Evolutionary conservation across 1,140 invertebrate species (phyloP).

Genomic region (Grapholita molesta): DNA sequence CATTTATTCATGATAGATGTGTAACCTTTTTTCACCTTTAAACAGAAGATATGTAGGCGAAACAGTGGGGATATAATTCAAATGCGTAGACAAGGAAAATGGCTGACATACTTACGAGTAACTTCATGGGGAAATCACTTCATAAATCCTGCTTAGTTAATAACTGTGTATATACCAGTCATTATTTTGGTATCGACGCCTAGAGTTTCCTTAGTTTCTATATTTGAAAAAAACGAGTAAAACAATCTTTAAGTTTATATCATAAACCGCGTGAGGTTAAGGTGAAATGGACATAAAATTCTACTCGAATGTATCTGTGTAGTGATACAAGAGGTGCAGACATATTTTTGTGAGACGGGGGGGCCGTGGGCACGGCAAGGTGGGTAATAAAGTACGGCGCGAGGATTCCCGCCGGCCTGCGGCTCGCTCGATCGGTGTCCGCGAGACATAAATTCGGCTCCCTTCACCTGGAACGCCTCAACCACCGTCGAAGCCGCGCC

Average conservation of each 20-base stretch:
- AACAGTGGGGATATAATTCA: too few relatives aligned
- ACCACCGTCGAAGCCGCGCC: slow-evolving; percentile 41
- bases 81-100: too few relatives aligned
- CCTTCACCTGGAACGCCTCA: slow-evolving; percentile 53
- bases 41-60: too few relatives aligned
- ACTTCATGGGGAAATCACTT: too few relatives aligned
- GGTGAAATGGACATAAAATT: not conserved
- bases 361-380: slow-evolving; percentile 19
- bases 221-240: too few relatives aligned
- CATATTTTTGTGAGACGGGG: slow-evolving; percentile 41
- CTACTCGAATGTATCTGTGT: not conserved
- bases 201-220: too few relatives aligned
- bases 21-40: not conserved
- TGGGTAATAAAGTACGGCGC: slow-evolving; percentile 48
- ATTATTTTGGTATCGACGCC: too few relatives aligned
- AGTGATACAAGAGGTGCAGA: slow-evolving; percentile 24
- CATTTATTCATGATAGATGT: not conserved
- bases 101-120: too few relatives aligned
- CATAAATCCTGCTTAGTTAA: too few relatives aligned
- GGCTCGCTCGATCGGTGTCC: slow-evolving; percentile 40
- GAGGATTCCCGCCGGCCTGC: slow-evolving; percentile 30
- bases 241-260: too few relatives aligned
- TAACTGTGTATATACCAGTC: too few relatives aligned
- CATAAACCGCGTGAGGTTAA: too few relatives aligned
- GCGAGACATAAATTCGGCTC: slow-evolving; percentile 54